A percentile compares a stretch with the other conserved stretches of the same genome.
Evolutionary conservation across 2,797 vertebrate genomes (phyloP).

Genomic region (Microcaecilia unicolor): DNA sequence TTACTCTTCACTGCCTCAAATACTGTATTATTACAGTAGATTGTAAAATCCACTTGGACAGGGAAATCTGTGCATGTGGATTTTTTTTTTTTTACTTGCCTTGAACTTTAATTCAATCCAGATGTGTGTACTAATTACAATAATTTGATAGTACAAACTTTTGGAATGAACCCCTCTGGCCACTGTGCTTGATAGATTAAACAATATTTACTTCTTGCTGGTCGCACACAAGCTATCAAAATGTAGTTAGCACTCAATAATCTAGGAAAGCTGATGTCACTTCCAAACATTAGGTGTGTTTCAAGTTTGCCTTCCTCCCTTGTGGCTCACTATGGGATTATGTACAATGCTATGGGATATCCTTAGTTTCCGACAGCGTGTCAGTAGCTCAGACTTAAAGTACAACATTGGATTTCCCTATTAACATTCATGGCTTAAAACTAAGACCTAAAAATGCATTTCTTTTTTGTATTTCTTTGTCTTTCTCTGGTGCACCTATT

Average conservation of each 20-base stretch:
- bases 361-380: constrained; percentile 27
- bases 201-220: neutral
- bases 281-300: neutral
- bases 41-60: too few species aligned
- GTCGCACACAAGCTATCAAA: neutral
- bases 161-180: neutral
- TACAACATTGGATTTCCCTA: neutral
- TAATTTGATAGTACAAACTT: too few species aligned
- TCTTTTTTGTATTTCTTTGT: neutral
- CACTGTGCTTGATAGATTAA: neutral
- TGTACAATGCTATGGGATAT: constrained; percentile 40
- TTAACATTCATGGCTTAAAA: neutral
- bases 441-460: neutral
- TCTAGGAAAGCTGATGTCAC: neutral
- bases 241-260: neutral
- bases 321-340: constrained; percentile 13
- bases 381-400: neutral
- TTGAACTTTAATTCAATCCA: too few species aligned
- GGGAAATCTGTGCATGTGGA: too few species aligned
- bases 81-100: too few species aligned
- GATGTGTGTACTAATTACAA: too few species aligned
- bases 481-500: too few species aligned
- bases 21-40: too few species aligned
- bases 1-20: too few species aligned
- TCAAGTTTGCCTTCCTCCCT: constrained; percentile 26